Evolutionary conservation across 2,113 vertebrate genomes (phyloP).

Genomic region (Phoxinus phoxinus): DNA sequence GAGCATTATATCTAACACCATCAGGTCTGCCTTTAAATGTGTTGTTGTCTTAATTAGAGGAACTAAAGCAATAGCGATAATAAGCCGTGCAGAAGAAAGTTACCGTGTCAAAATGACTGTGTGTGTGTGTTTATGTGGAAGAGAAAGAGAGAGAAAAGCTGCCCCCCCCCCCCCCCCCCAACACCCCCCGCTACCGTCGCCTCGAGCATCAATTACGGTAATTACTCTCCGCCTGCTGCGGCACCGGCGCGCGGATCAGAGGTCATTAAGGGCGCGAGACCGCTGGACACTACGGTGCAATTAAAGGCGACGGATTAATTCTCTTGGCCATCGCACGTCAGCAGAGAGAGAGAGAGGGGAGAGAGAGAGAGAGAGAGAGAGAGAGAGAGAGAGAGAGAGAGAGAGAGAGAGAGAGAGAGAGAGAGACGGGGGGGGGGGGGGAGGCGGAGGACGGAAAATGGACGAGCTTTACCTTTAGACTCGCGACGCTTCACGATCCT

Average conservation of each 20-base stretch:
- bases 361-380: conserved; percentile 35
- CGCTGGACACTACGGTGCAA: conserved; percentile 59
- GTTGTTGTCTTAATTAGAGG: not conserved
- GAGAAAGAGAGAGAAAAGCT: conserved; percentile 35
- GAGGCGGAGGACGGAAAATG: conserved; percentile 51
- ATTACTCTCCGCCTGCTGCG: conserved; percentile 62
- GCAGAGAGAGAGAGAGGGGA: conserved; percentile 60
- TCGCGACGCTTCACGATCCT: conserved; percentile 56
- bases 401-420: conserved; percentile 48
- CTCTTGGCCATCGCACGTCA: conserved; percentile 60
- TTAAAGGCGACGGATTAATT: conserved; percentile 67
- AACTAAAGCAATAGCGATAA: not conserved
- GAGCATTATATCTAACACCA: not conserved
- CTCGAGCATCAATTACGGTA: conserved; percentile 64
- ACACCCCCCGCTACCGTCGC: conserved; percentile 52
- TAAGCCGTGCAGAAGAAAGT: not conserved
- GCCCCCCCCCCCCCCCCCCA: not conserved
- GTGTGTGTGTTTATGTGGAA: conserved; percentile 19
- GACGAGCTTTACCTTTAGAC: conserved; percentile 66
- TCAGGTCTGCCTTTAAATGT: not conserved
- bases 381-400: conserved; percentile 53
- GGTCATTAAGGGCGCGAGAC: conserved; percentile 61
- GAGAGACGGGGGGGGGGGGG: not conserved
- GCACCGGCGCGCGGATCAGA: conserved; percentile 57
- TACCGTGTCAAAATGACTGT: conserved; percentile 12